A percentile compares a stretch with the other conserved stretches of the same genome.
These are phyloP conservation scores for Noctua fimbriata DNA, from an alignment of 2,888 invertebrate genomes.

Conservation along the genomic window DNA sequence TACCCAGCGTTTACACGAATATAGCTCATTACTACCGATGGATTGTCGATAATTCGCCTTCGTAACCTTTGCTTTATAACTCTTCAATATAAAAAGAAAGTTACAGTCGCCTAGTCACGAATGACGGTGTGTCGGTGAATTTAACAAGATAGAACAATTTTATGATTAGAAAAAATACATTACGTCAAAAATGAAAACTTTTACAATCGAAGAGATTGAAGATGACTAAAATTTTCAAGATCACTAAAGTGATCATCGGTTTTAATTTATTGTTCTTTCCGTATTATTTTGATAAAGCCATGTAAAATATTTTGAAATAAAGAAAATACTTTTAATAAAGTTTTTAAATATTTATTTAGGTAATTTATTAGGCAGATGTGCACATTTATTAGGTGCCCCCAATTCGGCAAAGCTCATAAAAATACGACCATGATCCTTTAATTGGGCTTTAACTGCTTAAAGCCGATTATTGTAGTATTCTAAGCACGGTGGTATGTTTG, in stretches of 20 bases:
- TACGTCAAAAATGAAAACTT: neutral
- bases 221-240: neutral
- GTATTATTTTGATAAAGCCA: constrained; percentile 17
- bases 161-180: neutral
- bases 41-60: constrained; percentile 92
- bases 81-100: neutral
- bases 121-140: constrained; percentile 19
- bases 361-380: neutral
- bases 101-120: constrained; percentile 53
- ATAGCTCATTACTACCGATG: constrained; percentile 93
- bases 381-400: neutral
- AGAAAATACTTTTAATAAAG: neutral
- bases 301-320: constrained; percentile 37
- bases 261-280: neutral
- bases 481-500: constrained; percentile 73
- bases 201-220: neutral
- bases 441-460: neutral
- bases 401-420: neutral
- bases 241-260: neutral
- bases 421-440: neutral
- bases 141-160: constrained; percentile 21
- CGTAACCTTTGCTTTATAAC: constrained; percentile 48
- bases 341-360: neutral
- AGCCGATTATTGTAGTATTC: constrained; percentile 70
- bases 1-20: constrained; percentile 94